A percentile compares a stretch with the other conserved stretches of the same genome.
Conservation (phyloP, 2,797 vertebrate species). For the Megaceryle alcyon region DNA sequence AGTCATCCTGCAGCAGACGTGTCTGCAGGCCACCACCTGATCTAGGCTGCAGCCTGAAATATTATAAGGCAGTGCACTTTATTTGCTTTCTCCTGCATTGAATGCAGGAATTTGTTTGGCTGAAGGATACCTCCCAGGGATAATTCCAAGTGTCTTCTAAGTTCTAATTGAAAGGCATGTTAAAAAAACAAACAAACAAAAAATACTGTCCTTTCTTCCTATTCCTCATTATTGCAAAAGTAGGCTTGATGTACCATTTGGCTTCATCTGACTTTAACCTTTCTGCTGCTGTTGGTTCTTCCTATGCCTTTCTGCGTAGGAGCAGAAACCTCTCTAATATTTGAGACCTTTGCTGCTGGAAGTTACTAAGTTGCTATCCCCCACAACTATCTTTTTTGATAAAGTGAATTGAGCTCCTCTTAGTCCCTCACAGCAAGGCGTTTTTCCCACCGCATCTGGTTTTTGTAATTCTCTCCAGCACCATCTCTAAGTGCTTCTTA, state of each 20-base stretch:
- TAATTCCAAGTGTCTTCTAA: neutral
- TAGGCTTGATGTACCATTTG: slow-evolving; percentile 21
- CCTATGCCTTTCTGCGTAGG: neutral
- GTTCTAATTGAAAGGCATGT: neutral
- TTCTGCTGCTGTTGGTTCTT: neutral
- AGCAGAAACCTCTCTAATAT: slow-evolving; percentile 5
- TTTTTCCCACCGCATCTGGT: slow-evolving; percentile 1
- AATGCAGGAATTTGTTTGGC: neutral
- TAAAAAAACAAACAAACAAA: neutral
- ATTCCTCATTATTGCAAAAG: neutral
- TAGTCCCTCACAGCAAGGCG: slow-evolving; percentile 10
- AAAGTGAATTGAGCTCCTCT: neutral
- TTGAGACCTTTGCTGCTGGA: slow-evolving; percentile 31
- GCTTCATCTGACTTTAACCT: neutral
- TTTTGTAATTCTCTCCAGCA: slow-evolving; percentile 40
- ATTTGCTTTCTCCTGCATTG: neutral
- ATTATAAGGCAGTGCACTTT: neutral
- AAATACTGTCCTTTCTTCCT: neutral
- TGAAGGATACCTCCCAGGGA: neutral
- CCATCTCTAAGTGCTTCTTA: slow-evolving; percentile 35
- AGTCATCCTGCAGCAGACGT: neutral
- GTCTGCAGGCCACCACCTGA: neutral
- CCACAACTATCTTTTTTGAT: slow-evolving; percentile 21
- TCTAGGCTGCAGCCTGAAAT: neutral
- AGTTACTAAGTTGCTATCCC: neutral